These are phyloP conservation scores for Linyphia triangularis DNA, from an alignment of 2,888 invertebrate genomes.

Conservation along the genomic window DNA sequence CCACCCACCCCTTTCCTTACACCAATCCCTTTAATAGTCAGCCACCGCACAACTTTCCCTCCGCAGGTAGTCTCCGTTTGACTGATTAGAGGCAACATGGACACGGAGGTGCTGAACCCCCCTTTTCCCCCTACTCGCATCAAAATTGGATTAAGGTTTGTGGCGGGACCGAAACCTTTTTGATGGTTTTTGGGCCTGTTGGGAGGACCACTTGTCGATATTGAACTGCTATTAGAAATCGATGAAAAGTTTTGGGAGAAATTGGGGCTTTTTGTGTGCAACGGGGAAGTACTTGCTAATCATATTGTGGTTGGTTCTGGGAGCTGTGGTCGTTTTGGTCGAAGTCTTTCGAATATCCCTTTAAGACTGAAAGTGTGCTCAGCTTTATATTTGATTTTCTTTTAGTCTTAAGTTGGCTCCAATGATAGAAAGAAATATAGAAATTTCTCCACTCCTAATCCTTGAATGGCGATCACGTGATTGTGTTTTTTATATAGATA, in stretches of 20 bases:
- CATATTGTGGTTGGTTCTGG: too few species aligned
- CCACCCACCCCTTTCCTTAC: background rate
- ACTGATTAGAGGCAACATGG: constrained; percentile 55
- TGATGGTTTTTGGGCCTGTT: background rate
- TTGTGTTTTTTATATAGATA: too few species aligned
- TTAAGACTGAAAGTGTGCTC: too few species aligned
- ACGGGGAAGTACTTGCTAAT: background rate
- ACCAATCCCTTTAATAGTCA: constrained; percentile 47
- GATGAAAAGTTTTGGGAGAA: background rate
- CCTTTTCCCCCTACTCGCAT: background rate
- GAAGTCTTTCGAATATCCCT: background rate
- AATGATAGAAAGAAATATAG: too few species aligned
- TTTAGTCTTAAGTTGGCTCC: too few species aligned
- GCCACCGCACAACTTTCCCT: background rate
- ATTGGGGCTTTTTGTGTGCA: background rate
- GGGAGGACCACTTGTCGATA: constrained; percentile 43
- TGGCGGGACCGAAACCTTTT: constrained; percentile 14
- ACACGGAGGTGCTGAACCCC: constrained; percentile 28
- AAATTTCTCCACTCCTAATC: too few species aligned
- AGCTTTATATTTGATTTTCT: too few species aligned
- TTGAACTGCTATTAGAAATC: constrained; percentile 37
- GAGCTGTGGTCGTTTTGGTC: background rate
- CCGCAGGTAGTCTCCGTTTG: constrained; percentile 38
- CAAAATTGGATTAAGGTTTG: constrained; percentile 53
- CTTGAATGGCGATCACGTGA: too few species aligned